Evolutionary conservation across 2,797 vertebrate genomes (phyloP).

Genomic region (Silurus aristotelis): DNA sequence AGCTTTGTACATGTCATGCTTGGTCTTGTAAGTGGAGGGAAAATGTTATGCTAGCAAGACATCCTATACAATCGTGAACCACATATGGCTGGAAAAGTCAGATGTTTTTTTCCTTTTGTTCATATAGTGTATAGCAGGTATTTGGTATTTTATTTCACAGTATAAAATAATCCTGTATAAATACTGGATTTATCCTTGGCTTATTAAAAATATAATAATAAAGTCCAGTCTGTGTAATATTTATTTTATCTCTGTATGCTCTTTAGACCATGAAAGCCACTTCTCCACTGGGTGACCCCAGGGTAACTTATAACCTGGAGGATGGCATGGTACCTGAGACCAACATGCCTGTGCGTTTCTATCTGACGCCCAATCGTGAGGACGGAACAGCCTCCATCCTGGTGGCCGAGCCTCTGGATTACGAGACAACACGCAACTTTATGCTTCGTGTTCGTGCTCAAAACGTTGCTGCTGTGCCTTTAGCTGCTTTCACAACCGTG

Average conservation of each 20-base stretch:
- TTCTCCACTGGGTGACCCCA: constrained; percentile 83
- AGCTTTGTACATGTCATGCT: too few species aligned
- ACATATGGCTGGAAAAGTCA: too few species aligned
- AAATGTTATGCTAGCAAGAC: too few species aligned
- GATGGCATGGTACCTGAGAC: constrained; percentile 87
- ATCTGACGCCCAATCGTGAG: constrained; percentile 86
- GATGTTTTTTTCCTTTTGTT: too few species aligned
- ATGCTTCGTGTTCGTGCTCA: constrained; percentile 83
- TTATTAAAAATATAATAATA: not conserved
- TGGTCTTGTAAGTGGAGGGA: too few species aligned
- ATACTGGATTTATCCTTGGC: not conserved
- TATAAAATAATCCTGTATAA: not conserved
- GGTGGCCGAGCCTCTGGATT: constrained; percentile 86
- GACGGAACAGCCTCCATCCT: constrained; percentile 86
- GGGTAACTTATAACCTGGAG: constrained; percentile 85
- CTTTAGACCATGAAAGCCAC: constrained; percentile 82
- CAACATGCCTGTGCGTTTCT: constrained; percentile 89
- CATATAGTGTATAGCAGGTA: not conserved
- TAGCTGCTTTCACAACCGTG: constrained; percentile 83
- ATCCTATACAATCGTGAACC: too few species aligned
- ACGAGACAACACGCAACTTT: constrained; percentile 84
- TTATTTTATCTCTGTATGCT: constrained; percentile 11
- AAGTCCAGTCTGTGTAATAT: not conserved
- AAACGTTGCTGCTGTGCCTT: constrained; percentile 83
- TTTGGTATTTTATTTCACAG: not conserved